phyloP scores from a whole-genome alignment of 2,888 invertebrate species.

The Drosophila stalkeri region DNA sequence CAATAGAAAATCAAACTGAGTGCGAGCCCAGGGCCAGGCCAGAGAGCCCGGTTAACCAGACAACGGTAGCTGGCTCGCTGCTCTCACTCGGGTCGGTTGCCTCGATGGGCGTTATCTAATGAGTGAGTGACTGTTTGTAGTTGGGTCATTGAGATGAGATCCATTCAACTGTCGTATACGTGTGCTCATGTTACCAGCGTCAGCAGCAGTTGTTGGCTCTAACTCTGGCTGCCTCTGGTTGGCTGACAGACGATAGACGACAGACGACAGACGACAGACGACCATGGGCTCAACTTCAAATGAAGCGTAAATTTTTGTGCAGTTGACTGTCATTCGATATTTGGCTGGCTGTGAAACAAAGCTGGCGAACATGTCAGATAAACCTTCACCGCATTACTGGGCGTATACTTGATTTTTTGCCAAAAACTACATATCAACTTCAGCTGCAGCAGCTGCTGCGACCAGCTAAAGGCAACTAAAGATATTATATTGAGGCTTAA shows the following conservation, averaged over 20 bases:
- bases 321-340: slow-evolving; percentile 43
- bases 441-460: slow-evolving; percentile 13
- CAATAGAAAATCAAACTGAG: slow-evolving; percentile 12
- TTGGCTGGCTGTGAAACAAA: slow-evolving; percentile 48
- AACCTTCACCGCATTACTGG: slow-evolving; percentile 33
- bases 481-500: no score
- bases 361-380: slow-evolving; percentile 64
- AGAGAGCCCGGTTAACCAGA: neutral
- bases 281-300: slow-evolving; percentile 67
- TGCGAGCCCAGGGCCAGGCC: no score
- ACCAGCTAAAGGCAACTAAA: neutral
- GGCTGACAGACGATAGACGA: slow-evolving; percentile 63
- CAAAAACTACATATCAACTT: slow-evolving; percentile 59
- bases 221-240: slow-evolving; percentile 17
- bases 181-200: slow-evolving; percentile 28
- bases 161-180: slow-evolving; percentile 70
- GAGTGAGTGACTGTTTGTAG: slow-evolving; percentile 49
- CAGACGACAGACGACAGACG: slow-evolving; percentile 63
- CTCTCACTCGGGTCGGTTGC: neutral
- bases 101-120: slow-evolving; percentile 52
- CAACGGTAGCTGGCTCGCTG: neutral
- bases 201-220: slow-evolving; percentile 3
- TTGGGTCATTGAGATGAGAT: slow-evolving; percentile 67
- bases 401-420: slow-evolving; percentile 65
- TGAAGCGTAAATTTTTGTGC: slow-evolving; percentile 76